A percentile compares a stretch with the other conserved stretches of the same genome.
Conservation (phyloP, 2,888 invertebrate genomes). For the Crossocerus cetratus region DNA sequence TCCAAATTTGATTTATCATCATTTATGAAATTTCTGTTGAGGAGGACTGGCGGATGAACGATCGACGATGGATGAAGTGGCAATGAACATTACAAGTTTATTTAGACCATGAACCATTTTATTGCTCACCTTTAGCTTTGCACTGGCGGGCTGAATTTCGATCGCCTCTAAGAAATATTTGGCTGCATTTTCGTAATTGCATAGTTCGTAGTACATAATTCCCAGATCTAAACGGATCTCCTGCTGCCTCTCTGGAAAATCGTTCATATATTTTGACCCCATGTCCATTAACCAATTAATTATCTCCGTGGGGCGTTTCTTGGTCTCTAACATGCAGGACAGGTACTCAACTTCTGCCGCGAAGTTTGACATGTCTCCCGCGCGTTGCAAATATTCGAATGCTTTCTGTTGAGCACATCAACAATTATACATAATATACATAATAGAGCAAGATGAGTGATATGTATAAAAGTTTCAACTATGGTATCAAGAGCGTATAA, state of each 20-base stretch:
- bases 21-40: too few species aligned
- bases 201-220: slow-evolving; percentile 9
- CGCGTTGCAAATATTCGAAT: slow-evolving; percentile 24
- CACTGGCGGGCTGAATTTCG: slow-evolving; percentile 1
- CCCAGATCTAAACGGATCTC: slow-evolving; percentile 9
- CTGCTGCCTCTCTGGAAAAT: background rate
- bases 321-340: slow-evolving; percentile 7
- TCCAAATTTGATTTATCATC: too few species aligned
- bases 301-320: slow-evolving; percentile 3
- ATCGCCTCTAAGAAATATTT: slow-evolving; percentile 27
- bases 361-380: slow-evolving; percentile 21
- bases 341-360: slow-evolving; percentile 14
- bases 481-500: too few species aligned
- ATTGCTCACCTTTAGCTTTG: slow-evolving; percentile 1
- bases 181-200: slow-evolving; percentile 14
- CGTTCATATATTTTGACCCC: slow-evolving; percentile 10
- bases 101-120: too few species aligned
- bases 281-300: slow-evolving; percentile 13
- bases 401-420: slow-evolving; percentile 30
- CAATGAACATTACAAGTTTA: too few species aligned
- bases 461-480: too few species aligned
- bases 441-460: too few species aligned
- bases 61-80: too few species aligned
- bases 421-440: background rate
- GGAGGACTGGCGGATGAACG: too few species aligned